Conservation (phyloP, 2,113 vertebrate species). For the Trinectes maculatus region DNA sequence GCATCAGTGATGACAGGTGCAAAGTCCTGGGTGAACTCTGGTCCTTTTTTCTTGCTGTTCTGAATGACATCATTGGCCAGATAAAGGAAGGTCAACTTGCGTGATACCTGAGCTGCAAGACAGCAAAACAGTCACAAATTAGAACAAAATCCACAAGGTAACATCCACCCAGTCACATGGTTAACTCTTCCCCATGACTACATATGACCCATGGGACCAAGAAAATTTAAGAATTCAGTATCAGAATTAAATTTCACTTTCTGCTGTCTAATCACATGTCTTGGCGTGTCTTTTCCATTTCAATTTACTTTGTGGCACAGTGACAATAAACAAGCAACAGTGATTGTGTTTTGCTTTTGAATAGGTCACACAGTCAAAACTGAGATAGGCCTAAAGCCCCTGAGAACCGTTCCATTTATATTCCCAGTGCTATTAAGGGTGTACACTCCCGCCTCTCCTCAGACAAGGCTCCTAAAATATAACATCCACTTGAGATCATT, state of each 20-base stretch:
- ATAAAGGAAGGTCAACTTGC: slow-evolving; percentile 98
- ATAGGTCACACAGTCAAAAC: neutral
- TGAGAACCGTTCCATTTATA: slow-evolving; percentile 16
- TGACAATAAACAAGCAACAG: neutral
- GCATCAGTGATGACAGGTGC: slow-evolving; percentile 96
- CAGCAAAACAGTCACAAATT: neutral
- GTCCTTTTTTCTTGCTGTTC: slow-evolving; percentile 99
- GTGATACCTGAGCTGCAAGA: slow-evolving; percentile 89
- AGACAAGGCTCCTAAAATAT: slow-evolving; percentile 51
- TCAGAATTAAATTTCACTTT: neutral
- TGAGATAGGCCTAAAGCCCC: slow-evolving; percentile 13
- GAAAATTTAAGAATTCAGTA: neutral
- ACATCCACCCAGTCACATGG: neutral
- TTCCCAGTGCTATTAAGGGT: slow-evolving; percentile 9
- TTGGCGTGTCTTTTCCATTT: neutral
- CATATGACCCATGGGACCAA: neutral
- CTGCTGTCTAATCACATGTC: neutral
- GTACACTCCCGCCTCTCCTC: slow-evolving; percentile 8
- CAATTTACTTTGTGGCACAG: neutral
- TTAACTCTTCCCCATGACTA: neutral
- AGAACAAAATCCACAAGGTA: neutral
- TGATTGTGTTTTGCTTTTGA: slow-evolving; percentile 7
- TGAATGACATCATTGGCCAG: slow-evolving; percentile 99
- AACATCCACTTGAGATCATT: slow-evolving; percentile 58
- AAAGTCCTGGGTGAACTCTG: slow-evolving; percentile 98